These are phyloP conservation scores for Cebus imitator DNA, from an alignment of 2,113 vertebrate species.

Conservation along the genomic window DNA sequence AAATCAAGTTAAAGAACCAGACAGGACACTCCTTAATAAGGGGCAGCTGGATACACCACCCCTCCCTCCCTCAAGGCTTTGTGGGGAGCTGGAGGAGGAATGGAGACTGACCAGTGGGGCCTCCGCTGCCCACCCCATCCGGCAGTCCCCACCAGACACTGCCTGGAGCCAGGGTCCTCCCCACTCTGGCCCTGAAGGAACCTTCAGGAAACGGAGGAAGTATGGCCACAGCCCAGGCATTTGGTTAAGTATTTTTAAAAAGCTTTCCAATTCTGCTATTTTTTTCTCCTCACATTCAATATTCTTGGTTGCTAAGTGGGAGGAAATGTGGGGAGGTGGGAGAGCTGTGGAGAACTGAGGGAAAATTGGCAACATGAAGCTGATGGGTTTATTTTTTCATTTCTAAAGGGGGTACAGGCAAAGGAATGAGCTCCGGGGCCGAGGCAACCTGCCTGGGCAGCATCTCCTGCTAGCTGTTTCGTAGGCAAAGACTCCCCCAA, in stretches of 20 bases:
- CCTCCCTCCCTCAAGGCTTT: background rate
- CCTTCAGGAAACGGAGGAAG: constrained; percentile 48
- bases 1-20: background rate
- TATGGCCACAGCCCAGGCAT: constrained; percentile 42
- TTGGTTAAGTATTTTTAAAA: constrained; percentile 66
- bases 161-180: background rate
- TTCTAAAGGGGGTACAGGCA: constrained; percentile 27
- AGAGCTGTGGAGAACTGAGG: constrained; percentile 68
- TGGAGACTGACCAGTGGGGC: background rate
- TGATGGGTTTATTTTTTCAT: constrained; percentile 57
- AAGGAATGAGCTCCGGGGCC: background rate
- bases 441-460: background rate
- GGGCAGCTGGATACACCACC: background rate
- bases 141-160: background rate
- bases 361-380: constrained; percentile 51
- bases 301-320: constrained; percentile 80
- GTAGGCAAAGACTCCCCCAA: background rate
- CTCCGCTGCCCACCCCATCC: background rate
- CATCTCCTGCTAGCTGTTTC: background rate
- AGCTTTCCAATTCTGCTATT: constrained; percentile 69
- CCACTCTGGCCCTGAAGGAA: background rate
- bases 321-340: constrained; percentile 77
- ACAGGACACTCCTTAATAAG: constrained; percentile 1
- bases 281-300: constrained; percentile 71
- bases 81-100: background rate